Evolutionary conservation across 2,888 invertebrate species (phyloP), one percentile per base, ranked within the genome.

Genomic region (Drosophila subquinaria): DNA sequence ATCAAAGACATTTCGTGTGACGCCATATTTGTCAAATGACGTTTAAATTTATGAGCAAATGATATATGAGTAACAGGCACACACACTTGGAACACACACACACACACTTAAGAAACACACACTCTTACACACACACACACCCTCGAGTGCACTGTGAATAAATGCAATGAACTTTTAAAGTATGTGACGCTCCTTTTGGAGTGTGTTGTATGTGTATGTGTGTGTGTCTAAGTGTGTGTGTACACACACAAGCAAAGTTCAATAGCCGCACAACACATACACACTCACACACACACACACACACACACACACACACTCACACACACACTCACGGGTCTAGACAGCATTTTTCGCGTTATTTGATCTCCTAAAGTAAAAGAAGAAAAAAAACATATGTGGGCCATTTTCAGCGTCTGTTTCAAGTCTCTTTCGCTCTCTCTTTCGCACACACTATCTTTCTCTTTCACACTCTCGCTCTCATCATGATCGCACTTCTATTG

Each of bases 1-100:
- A 61, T 69, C 43, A 79, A 74, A 76, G 74, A 71, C 83, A 86
- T 82, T 86, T 82, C 75, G 78, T 81, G 69, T 82, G 80, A 83
- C 84, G 87, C 79, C 79, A 81, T 81, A 83, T 83, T 87, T 83
- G 79, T 87, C 84, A 83, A 87, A 83, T 81, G 81, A 87, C 87
- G 81, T 87, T 87, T 83, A 83, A 83, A 87, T 81, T 85, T 81
- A 87, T 79, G 82, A 63, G 45, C 71, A 72, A 74, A 80, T 86
- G 83, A 80, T 73, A 80, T 76, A 82, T 86, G 79, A 81, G 79
- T 73, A 73, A 72, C 68, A 76, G 33, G 20, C 55, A 62, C 27
- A 47, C 55, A 53, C 62, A 52, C 43, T 27, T 27, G 8, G 8
- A 27, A 36, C n/a, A 23, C 15, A 42, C 60, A 60, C 60, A 60